phyloP scores from a whole-genome alignment of 2,113 vertebrate genomes.

The Gambusia affinis region DNA sequence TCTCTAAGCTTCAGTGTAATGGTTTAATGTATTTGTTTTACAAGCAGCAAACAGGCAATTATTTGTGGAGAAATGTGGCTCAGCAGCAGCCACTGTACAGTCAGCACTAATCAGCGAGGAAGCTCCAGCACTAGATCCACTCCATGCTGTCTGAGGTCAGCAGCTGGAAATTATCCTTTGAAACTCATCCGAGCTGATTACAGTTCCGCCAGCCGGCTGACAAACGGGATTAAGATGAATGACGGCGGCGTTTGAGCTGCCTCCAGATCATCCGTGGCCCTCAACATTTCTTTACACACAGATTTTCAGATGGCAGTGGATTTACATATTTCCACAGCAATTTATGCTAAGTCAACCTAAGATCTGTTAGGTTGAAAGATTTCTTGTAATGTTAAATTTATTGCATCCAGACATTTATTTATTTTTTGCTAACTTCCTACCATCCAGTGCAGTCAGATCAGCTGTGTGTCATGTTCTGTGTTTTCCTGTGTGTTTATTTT shows the following conservation, averaged over 20 bases:
- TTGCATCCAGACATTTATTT: not conserved
- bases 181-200: constrained; percentile 25
- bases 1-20: not conserved
- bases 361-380: not conserved
- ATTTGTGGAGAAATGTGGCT: not conserved
- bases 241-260: not conserved
- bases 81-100: not conserved
- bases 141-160: constrained; percentile 1
- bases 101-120: not conserved
- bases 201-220: constrained; percentile 9
- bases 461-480: not conserved
- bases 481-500: too few species aligned
- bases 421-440: not conserved
- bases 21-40: not conserved
- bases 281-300: not conserved
- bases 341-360: not conserved
- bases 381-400: not conserved
- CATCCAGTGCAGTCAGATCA: not conserved
- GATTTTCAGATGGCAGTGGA: not conserved
- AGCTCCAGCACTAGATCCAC: too few species aligned
- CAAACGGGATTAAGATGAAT: constrained; percentile 21
- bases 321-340: not conserved
- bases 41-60: not conserved
- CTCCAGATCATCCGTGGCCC: not conserved
- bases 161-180: constrained; percentile 5